Conservation (phyloP, 1,140 invertebrate genomes). For the Eupeodes corollae region DNA sequence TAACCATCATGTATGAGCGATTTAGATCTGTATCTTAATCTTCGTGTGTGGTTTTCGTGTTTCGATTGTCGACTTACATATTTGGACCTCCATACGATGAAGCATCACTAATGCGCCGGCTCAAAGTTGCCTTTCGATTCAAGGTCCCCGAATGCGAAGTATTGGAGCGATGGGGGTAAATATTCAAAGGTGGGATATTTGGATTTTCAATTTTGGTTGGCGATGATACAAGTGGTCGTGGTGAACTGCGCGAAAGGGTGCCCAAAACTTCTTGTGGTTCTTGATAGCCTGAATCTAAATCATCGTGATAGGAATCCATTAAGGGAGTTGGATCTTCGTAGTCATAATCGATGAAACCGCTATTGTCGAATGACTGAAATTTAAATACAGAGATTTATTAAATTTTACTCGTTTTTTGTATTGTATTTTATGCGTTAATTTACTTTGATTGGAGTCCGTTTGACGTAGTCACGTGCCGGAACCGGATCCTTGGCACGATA, state of each 20-base stretch:
- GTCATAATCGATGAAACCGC: slow-evolving; percentile 59
- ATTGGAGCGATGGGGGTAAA: slow-evolving; percentile 46
- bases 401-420: slow-evolving; percentile 6
- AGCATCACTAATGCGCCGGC: slow-evolving; percentile 50
- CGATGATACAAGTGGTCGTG: slow-evolving; percentile 52
- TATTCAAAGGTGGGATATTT: slow-evolving; percentile 61
- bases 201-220: slow-evolving; percentile 69
- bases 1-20: no score
- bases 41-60: no score
- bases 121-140: slow-evolving; percentile 44
- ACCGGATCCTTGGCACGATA: slow-evolving; percentile 28
- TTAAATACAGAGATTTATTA: slow-evolving; percentile 12
- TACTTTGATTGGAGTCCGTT: slow-evolving; percentile 17
- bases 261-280: slow-evolving; percentile 40
- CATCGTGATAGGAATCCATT: slow-evolving; percentile 59
- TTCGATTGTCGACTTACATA: slow-evolving; percentile 15
- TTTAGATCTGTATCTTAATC: no score
- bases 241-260: slow-evolving; percentile 39
- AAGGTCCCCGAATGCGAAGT: slow-evolving; percentile 28
- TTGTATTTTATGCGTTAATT: no score
- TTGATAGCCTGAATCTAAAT: slow-evolving; percentile 41
- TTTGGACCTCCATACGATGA: slow-evolving; percentile 39
- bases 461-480: slow-evolving; percentile 24
- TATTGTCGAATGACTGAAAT: slow-evolving; percentile 52
- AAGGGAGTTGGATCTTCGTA: slow-evolving; percentile 59